Conservation (phyloP, 2,888 invertebrate species). For the Arrhopalites spinosus region DNA sequence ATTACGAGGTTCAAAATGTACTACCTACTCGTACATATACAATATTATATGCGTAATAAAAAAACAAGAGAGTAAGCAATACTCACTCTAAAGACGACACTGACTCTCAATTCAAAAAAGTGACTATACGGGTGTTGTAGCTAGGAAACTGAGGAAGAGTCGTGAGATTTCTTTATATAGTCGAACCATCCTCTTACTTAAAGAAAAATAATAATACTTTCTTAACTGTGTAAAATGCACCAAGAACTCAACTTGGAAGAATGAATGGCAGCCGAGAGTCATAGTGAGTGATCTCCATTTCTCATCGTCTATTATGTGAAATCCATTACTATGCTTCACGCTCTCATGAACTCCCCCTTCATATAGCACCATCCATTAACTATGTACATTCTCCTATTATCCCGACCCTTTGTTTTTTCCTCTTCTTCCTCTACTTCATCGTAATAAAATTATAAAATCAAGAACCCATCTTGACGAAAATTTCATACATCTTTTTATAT, state of each 20-base stretch:
- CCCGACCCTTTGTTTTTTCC: constrained; percentile 14
- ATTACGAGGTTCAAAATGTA: constrained; percentile 11
- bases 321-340: constrained; percentile 33
- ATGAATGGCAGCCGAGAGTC: not conserved
- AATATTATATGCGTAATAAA: not conserved
- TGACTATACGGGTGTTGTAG: too few species aligned
- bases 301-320: constrained; percentile 10
- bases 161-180: constrained; percentile 14
- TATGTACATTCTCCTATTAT: not conserved
- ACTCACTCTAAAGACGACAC: too few species aligned
- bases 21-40: not conserved
- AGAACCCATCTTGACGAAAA: constrained; percentile 15
- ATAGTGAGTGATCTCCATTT: constrained; percentile 11
- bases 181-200: too few species aligned
- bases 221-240: not conserved
- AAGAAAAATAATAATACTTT: not conserved
- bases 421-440: not conserved
- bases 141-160: not conserved
- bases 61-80: too few species aligned
- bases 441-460: constrained; percentile 34
- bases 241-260: not conserved
- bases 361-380: constrained; percentile 19
- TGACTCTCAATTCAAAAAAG: too few species aligned
- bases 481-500: constrained; percentile 16
- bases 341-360: constrained; percentile 31